Evolutionary conservation across 2,113 vertebrate species (phyloP).

Genomic region (Sisor rabdophorus): DNA sequence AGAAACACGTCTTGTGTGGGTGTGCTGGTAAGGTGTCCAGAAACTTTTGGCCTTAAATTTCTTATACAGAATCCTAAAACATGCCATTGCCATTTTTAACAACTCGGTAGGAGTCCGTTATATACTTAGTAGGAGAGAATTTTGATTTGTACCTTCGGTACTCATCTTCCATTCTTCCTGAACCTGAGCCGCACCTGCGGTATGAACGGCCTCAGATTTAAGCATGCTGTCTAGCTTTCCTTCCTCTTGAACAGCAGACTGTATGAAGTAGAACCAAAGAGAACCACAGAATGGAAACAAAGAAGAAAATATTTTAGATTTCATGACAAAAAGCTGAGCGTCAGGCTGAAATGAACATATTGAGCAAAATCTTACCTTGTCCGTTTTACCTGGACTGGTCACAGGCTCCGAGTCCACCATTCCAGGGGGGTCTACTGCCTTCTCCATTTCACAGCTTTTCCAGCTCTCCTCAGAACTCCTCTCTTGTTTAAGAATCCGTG

Average conservation of each 20-base stretch:
- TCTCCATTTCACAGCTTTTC: conserved; percentile 41
- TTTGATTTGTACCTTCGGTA: conserved; percentile 58
- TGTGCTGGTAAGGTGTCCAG: too few species aligned
- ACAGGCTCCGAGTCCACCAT: conserved; percentile 19
- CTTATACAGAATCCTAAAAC: too few species aligned
- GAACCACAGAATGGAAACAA: not conserved
- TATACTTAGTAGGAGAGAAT: too few species aligned
- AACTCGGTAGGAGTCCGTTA: too few species aligned
- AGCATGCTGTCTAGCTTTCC: conserved; percentile 57
- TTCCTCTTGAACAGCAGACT: conserved; percentile 49
- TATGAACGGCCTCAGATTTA: conserved; percentile 61
- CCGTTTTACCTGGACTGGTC: not conserved
- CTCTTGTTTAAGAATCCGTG: conserved; percentile 60
- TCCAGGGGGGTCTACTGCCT: conserved; percentile 27
- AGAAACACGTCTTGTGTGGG: too few species aligned
- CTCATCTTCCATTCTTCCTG: conserved; percentile 57
- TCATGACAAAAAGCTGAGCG: too few species aligned
- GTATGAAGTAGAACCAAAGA: conserved; percentile 11
- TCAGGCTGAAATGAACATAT: not conserved
- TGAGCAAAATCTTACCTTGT: conserved; percentile 26
- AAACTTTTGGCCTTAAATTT: too few species aligned
- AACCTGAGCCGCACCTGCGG: conserved; percentile 44
- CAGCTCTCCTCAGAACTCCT: conserved; percentile 45
- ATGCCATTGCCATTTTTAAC: too few species aligned
- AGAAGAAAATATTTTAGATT: too few species aligned